Evolutionary conservation across 2,113 vertebrate species (phyloP), one percentile per base, ranked within the genome.

Genomic region (Elephantulus edwardii): DNA sequence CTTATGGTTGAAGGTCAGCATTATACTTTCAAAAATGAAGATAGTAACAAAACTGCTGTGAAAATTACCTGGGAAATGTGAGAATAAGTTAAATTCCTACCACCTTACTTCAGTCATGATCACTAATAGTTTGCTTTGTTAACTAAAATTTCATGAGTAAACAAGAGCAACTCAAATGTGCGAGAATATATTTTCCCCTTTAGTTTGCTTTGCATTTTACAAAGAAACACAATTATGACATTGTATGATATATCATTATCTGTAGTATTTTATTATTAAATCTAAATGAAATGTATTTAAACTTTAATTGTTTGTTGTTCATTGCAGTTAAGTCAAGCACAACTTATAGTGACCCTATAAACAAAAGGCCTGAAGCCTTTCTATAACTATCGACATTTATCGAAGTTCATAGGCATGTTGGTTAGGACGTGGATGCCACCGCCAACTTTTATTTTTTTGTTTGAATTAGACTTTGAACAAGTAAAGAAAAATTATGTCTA

Each of bases 301-400:
- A 50, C 85, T 87, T 78, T 81, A 94, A 82, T 87, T 92, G 24
- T 28, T 66, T 84, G 11, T 22, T 75, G 74, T n/a, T n/a, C 84
- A 89, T 93, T 84, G 91, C 91, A 93, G 87, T 78, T 78, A 72
- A 89, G 30, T 87, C 85, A 91, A n/a, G n/a, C n/a, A n/a, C n/a
- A n/a, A n/a, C n/a, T n/a, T n/a, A n/a, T n/a, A n/a, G n/a, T n/a
- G n/a, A n/a, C n/a, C n/a, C n/a, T n/a, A n/a, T n/a, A n/a, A n/a
- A n/a, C n/a, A n/a, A n/a, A n/a, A n/a, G n/a, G n/a, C n/a, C n/a
- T n/a, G n/a, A n/a, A n/a, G n/a, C n/a, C n/a, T n/a, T n/a, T n/a
- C n/a, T n/a, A n/a, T n/a, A n/a, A n/a, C n/a, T n/a, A n/a, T n/a
- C n/a, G n/a, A n/a, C n/a, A n/a, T n/a, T n/a, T n/a, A n/a, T n/a